These are phyloP conservation scores for Cynodonichthys magdalenae DNA, from an alignment of 2,797 vertebrate genomes.

Conservation along the genomic window DNA sequence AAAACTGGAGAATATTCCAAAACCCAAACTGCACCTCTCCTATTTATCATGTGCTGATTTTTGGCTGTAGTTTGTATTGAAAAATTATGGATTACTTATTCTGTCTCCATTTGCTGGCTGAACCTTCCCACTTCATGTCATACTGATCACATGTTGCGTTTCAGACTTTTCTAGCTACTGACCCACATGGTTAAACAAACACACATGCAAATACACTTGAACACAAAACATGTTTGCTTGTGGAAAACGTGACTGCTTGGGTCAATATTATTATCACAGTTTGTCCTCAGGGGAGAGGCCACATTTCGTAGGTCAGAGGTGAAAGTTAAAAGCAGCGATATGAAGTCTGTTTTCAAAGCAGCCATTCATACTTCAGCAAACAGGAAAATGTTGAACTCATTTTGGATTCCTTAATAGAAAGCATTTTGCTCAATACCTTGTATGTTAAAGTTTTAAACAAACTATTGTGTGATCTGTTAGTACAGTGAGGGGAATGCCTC, in stretches of 20 bases:
- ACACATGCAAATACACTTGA: slow-evolving; percentile 4
- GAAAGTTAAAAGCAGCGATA: slow-evolving; percentile 33
- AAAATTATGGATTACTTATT: slow-evolving; percentile 31
- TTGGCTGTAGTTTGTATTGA: background rate
- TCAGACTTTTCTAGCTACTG: background rate
- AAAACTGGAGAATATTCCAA: too few relatives aligned
- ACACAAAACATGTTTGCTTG: slow-evolving; percentile 45
- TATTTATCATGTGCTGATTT: too few relatives aligned
- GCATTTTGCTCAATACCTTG: too few relatives aligned
- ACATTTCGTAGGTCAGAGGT: slow-evolving; percentile 40
- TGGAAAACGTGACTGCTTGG: slow-evolving; percentile 32
- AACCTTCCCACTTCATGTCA: background rate
- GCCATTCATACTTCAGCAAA: slow-evolving; percentile 7
- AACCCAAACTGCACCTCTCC: too few relatives aligned
- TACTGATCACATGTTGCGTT: background rate
- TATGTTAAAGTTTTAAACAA: too few relatives aligned
- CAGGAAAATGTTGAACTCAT: too few relatives aligned
- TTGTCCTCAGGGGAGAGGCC: slow-evolving; percentile 30
- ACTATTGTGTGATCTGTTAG: too few relatives aligned
- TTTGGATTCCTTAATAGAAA: background rate
- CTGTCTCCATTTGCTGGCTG: slow-evolving; percentile 27
- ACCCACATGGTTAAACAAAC: background rate
- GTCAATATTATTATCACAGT: slow-evolving; percentile 71
- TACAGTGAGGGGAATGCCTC: too few relatives aligned
- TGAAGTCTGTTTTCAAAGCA: slow-evolving; percentile 44